phyloP scores from a whole-genome alignment of 2,888 invertebrate genomes.

The Linnaemya tessellans region DNA sequence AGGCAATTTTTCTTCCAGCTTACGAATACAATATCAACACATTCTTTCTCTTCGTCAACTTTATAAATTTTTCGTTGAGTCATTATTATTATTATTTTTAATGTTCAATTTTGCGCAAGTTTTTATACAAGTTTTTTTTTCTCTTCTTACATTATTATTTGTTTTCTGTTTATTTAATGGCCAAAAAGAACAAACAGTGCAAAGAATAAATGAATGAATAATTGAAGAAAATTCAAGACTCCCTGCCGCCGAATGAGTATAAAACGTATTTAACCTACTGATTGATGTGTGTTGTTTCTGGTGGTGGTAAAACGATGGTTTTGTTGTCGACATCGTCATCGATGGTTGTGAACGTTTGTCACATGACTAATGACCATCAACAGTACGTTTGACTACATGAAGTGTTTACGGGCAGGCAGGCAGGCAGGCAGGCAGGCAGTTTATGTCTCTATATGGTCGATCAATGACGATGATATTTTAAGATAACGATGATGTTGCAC shows the following conservation, averaged over 20 bases:
- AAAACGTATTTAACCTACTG: conserved; percentile 60
- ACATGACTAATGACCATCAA: conserved; percentile 30
- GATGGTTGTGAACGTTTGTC: conserved; percentile 28
- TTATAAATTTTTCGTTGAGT: not conserved
- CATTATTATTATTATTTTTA: conserved; percentile 18
- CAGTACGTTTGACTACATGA: conserved; percentile 3
- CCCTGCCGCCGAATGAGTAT: conserved; percentile 36
- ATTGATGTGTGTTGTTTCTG: conserved; percentile 22
- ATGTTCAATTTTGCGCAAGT: conserved; percentile 35
- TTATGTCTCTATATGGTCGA: conserved; percentile 6
- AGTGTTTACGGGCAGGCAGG: not conserved
- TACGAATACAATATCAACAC: not conserved
- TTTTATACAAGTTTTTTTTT: not conserved
- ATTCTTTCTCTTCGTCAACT: not conserved
- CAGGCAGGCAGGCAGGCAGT: too few relatives aligned
- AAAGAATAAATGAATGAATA: conserved; percentile 29
- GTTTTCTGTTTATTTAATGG: conserved; percentile 20
- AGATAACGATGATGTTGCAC: conserved; percentile 35
- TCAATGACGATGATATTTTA: conserved; percentile 42
- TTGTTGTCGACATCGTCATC: not conserved
- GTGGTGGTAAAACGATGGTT: not conserved
- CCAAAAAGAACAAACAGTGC: conserved; percentile 31
- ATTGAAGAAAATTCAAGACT: conserved; percentile 14
- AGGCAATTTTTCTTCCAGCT: conserved; percentile 15
- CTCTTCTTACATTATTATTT: not conserved